Conservation (phyloP, 2,888 invertebrate species). For the Pycnomerus fuliginosus region DNA sequence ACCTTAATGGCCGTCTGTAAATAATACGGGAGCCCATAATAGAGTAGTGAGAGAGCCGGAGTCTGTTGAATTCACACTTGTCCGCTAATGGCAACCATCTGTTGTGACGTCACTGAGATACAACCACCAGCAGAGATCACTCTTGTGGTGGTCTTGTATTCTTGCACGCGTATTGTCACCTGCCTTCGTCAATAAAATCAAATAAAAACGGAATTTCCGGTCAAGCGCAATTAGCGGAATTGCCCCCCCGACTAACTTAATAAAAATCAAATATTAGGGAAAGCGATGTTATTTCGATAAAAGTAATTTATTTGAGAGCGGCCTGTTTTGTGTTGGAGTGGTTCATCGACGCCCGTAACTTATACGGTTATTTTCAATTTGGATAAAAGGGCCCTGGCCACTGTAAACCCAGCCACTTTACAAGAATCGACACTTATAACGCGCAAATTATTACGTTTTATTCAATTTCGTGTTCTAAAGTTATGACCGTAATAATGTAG, state of each 20-base stretch:
- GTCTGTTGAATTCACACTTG: conserved; percentile 28
- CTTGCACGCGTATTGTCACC: too few relatives aligned
- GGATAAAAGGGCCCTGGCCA: conserved; percentile 53
- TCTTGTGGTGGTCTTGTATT: too few relatives aligned
- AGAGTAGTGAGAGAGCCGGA: too few relatives aligned
- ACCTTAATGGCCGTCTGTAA: conserved; percentile 43
- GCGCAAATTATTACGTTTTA: conserved; percentile 44
- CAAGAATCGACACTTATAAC: conserved; percentile 52
- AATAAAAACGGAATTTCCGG: too few relatives aligned
- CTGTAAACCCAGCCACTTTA: conserved; percentile 48
- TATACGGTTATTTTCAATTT: conserved; percentile 52
- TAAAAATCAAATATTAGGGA: conserved; percentile 23
- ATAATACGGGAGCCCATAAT: conserved; percentile 35
- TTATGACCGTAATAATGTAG: conserved; percentile 39
- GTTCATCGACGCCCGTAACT: conserved; percentile 50
- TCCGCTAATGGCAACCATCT: conserved; percentile 31
- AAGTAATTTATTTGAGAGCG: conserved; percentile 47
- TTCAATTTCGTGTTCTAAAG: conserved; percentile 38
- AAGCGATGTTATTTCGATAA: conserved; percentile 43
- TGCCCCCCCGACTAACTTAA: conserved; percentile 16
- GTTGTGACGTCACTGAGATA: conserved; percentile 22
- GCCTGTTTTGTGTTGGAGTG: conserved; percentile 46
- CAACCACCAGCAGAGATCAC: too few relatives aligned
- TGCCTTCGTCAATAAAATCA: too few relatives aligned
- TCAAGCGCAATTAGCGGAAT: conserved; percentile 10